Percentiles rank a stretch among this genome's conserved stretches.
Evolutionary conservation across 2,113 vertebrate species (phyloP).

Genomic region (Ammodytes marinus): DNA sequence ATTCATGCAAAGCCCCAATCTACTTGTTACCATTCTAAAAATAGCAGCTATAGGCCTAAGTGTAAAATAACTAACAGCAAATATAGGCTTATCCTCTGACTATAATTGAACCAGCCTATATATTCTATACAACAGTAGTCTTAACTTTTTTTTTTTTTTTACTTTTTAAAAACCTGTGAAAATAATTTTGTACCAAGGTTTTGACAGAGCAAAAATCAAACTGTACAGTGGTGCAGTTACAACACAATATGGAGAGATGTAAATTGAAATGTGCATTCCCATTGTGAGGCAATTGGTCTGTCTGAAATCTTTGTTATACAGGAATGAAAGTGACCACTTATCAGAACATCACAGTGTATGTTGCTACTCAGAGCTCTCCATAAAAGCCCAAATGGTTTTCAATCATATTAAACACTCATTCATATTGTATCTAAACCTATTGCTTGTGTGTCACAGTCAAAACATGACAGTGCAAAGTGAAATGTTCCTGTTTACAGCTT

Average conservation of each 20-base stretch:
- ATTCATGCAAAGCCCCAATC: not conserved
- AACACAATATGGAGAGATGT: not conserved
- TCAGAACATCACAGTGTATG: not conserved
- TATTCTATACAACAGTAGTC: not conserved
- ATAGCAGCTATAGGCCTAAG: conserved; percentile 3
- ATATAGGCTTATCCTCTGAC: not conserved
- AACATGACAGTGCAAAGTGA: not conserved
- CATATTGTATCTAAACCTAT: no score
- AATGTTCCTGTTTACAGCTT: not conserved
- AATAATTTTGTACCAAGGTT: not conserved
- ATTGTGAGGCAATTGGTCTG: not conserved
- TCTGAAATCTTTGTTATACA: not conserved
- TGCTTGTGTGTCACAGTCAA: not conserved
- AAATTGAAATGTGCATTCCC: not conserved
- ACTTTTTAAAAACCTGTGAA: not conserved
- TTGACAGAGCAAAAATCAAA: not conserved
- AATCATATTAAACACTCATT: not conserved
- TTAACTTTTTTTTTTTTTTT: no score
- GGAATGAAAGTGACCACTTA: not conserved
- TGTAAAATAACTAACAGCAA: conserved; percentile 19
- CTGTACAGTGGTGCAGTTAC: not conserved
- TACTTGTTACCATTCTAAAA: not conserved
- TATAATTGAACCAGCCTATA: conserved; percentile 7
- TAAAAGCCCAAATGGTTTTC: not conserved
- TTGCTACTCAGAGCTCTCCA: not conserved